These are phyloP conservation scores for Achatina immaculata DNA, from an alignment of 1,140 invertebrate genomes.

Conservation along the genomic window DNA sequence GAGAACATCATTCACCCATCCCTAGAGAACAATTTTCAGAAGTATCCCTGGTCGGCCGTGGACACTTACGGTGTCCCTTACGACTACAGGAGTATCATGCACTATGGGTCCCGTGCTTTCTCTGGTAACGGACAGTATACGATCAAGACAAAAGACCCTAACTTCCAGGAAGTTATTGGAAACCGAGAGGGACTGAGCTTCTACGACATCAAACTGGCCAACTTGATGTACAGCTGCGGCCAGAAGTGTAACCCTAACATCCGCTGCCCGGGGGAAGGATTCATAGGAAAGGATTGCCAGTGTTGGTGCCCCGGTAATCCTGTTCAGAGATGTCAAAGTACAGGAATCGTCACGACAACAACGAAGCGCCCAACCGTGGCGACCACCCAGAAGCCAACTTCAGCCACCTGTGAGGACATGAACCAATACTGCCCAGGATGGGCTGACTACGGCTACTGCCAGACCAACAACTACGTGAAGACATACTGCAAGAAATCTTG, in stretches of 20 bases:
- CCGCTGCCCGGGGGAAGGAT: conserved; percentile 45
- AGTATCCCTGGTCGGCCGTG: conserved; percentile 91
- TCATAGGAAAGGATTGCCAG: conserved; percentile 47
- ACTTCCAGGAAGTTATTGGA: conserved; percentile 53
- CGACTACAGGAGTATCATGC: conserved; percentile 93
- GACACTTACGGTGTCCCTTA: conserved; percentile 92
- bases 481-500: conserved; percentile 14
- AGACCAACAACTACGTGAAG: not conserved
- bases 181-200: conserved; percentile 52
- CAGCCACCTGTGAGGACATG: not conserved
- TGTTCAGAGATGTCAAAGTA: not conserved
- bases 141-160: conserved; percentile 45
- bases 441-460: conserved; percentile 7
- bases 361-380: not conserved
- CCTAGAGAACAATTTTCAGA: conserved; percentile 94
- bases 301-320: conserved; percentile 46
- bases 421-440: not conserved
- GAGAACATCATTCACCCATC: conserved; percentile 54
- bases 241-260: not conserved
- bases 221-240: conserved; percentile 54
- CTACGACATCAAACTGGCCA: conserved; percentile 55
- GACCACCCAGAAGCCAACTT: not conserved
- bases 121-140: conserved; percentile 45
- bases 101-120: conserved; percentile 78
- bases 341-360: not conserved